Evolutionary conservation across 2,797 vertebrate species (phyloP), one percentile per base, ranked within the genome.

Genomic region (Spinus pinus): DNA sequence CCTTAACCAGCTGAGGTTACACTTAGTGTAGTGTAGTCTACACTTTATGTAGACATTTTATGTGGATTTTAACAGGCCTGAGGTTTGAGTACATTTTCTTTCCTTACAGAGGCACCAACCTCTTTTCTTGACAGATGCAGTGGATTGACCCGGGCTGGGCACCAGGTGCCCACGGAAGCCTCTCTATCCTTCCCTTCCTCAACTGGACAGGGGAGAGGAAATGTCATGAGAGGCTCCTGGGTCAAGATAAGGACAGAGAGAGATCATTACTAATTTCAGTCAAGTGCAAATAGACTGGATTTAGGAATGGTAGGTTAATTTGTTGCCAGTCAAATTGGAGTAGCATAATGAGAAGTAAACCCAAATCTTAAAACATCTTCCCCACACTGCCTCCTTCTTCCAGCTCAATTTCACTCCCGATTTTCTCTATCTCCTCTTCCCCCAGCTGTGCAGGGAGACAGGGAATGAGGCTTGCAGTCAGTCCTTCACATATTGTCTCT

Each of bases 161-260:
- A 37, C 3, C 14, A 12, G 7, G 28, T 70, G 12, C n/a, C 21
- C 28, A 27, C 8, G 0, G 0, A 62, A 77, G 24, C 64, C 14
- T n/a, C 10, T 33, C n/a, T 54, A 21, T 44, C 23, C 31, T 69
- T 82, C 64, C 28, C 6, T 28, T 44, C 13, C 37, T 70, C n/a
- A 30, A 8, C 23, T 50, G 49, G 42, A 33, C 24, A 70, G n/a
- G 17, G 42, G 14, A 57, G 18, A 62, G 12, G 50, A 82, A 62
- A 50, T 25, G 19, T 10, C 50, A 39, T 21, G 21, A 44, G 44
- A 57, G 9, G 23, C 20, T 77, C 14, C 21, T n/a, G 28, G 14
- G 21, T 39, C 0, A 0, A 57, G 44, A 39, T 23, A 64, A 51
- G 24, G 50, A 22, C n/a, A 64, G 30, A 49, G 30, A 64, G 44